A percentile compares a stretch with the other conserved stretches of the same genome.
phyloP scores from a whole-genome alignment of 1,140 invertebrate genomes.

The Brachionus asplanchnoidis region DNA sequence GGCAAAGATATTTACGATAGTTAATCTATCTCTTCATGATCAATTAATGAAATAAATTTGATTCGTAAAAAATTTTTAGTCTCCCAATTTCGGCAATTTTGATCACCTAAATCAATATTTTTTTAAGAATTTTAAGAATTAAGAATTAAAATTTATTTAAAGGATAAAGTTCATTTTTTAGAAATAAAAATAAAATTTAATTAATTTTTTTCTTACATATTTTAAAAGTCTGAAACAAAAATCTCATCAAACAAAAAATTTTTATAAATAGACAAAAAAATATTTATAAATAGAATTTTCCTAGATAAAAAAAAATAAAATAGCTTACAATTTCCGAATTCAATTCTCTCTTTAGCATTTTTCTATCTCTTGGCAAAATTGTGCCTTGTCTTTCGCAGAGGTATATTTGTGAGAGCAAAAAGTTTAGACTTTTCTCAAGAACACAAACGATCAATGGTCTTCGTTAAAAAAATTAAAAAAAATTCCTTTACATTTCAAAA shows the following conservation, averaged over 20 bases:
- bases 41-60: no score
- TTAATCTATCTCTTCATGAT: no score
- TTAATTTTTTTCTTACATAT: no score
- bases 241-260: background rate
- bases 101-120: no score
- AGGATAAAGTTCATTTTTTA: no score
- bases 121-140: no score
- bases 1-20: no score
- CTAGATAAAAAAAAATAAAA: background rate
- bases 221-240: no score
- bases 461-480: background rate
- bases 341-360: constrained; percentile 29
- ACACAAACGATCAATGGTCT: constrained; percentile 10
- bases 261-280: background rate
- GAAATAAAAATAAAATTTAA: no score
- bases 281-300: background rate
- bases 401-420: constrained; percentile 8
- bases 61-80: no score
- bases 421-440: constrained; percentile 1
- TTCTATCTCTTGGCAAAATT: constrained; percentile 13
- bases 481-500: background rate
- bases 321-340: constrained; percentile 27
- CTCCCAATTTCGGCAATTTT: no score
- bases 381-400: background rate
- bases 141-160: no score